These are phyloP conservation scores for Philopotamus ludificatus DNA, from an alignment of 1,140 invertebrate species.

Conservation along the genomic window DNA sequence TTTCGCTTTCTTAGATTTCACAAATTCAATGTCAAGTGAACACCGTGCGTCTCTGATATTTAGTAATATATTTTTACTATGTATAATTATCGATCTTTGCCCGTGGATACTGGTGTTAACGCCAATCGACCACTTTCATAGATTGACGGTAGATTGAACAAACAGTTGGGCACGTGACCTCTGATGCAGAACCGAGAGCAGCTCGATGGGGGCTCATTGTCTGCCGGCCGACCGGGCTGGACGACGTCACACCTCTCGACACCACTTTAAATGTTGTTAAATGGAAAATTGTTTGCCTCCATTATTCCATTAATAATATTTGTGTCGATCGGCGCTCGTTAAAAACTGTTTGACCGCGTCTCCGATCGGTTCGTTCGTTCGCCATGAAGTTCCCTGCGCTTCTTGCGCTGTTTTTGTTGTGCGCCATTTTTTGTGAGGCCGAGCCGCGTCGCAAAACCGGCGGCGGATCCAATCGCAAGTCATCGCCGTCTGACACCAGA, in stretches of 20 bases:
- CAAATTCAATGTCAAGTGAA: too few relatives aligned
- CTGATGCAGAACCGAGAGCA: background rate
- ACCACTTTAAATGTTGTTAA: background rate
- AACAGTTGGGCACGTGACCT: background rate
- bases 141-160: background rate
- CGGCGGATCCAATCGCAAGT: slow-evolving; percentile 30
- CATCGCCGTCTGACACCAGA: slow-evolving; percentile 11
- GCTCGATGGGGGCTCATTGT: background rate
- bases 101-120: too few relatives aligned
- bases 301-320: background rate
- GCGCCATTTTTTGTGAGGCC: background rate
- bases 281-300: background rate
- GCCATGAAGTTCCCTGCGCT: slow-evolving; percentile 32
- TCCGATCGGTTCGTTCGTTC: slow-evolving; percentile 26
- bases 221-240: background rate
- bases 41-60: too few relatives aligned
- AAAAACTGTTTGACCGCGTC: background rate
- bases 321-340: slow-evolving; percentile 28
- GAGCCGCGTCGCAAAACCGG: slow-evolving; percentile 32
- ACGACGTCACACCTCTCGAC: background rate
- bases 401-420: slow-evolving; percentile 20
- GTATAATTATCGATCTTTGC: too few relatives aligned
- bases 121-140: too few relatives aligned
- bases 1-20: too few relatives aligned
- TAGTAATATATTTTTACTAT: too few relatives aligned